Evolutionary conservation across 2,888 invertebrate species (phyloP), one percentile per base, ranked within the genome.

Genomic region (Agonum fuliginosum): DNA sequence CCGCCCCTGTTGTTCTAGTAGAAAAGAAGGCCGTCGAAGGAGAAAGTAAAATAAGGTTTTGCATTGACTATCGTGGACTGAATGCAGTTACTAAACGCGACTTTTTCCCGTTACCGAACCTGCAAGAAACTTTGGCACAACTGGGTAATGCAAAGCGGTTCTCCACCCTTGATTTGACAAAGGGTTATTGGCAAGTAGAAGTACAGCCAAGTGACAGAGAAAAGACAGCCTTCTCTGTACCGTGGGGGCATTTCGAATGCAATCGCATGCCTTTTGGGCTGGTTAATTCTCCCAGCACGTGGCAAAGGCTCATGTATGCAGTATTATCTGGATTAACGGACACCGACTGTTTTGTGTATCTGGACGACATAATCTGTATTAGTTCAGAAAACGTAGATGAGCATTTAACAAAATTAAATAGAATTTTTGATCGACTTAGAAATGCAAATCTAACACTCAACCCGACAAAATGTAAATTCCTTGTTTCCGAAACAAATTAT

Each of bases 191-290:
- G 79, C 78, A 80, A 58, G 78, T 80, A 6, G 76, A 78, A 58
- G 48, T 80, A 3, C 75, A 75, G 8, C 48, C 46, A 8, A 62
- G 67, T 6, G 78, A 80, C 46, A 77, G 51, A 24, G 80, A 80
- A 51, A 80, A 80, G 41, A 80, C 80, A 17, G 80, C 69, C n/a
- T 80, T 80, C 65, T 79, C 80, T 0, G 58, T 77, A 6, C 80
- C 80, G 2, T 73, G 82, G 79, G 81, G 82, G 1, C 80, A 83
- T 51, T 84, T 79, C 48, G 82, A 83, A 78, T 83, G 79, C 70
- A 54, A 78, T 0, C 20, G 79, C 0, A 81, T 84, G 82, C 81
- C 82, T 3, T 85, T 84, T 67, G 84, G 84, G 4, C 77, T 84
- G 1, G 62, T 78, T 0, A 82, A 82, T 30, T 80, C 82, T 0